Conservation (phyloP, 2,888 invertebrate species). For the Liopterus haemorrhoidalis region DNA sequence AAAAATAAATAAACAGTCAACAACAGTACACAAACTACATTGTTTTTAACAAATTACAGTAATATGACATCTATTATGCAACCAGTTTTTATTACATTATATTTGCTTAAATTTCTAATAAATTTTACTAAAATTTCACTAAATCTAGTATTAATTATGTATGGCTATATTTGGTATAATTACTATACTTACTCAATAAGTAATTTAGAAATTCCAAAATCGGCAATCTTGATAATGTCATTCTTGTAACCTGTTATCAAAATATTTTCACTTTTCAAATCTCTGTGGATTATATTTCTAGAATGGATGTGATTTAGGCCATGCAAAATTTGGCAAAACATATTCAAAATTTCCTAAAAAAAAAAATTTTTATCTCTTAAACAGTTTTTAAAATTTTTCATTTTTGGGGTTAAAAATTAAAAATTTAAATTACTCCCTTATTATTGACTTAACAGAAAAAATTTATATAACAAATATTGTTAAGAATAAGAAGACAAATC, state of each 20-base stretch:
- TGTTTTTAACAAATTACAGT: too few species aligned
- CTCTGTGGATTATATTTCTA: slow-evolving; percentile 72
- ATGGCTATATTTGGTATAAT: slow-evolving; percentile 5
- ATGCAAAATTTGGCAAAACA: slow-evolving; percentile 66
- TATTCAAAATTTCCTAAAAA: slow-evolving; percentile 60
- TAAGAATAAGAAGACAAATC: too few species aligned
- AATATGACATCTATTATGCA: too few species aligned
- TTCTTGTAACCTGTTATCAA: slow-evolving; percentile 64
- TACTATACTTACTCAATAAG: slow-evolving; percentile 50
- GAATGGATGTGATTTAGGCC: slow-evolving; percentile 76
- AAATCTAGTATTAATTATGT: slow-evolving; percentile 1
- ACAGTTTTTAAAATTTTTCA: too few species aligned
- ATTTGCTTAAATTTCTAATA: too few species aligned
- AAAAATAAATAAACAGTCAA: slow-evolving; percentile 33
- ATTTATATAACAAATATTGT: too few species aligned
- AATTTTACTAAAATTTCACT: slow-evolving; percentile 3
- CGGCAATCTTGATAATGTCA: slow-evolving; percentile 71
- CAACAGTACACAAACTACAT: not conserved
- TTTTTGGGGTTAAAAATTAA: too few species aligned
- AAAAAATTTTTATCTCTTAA: slow-evolving; percentile 24
- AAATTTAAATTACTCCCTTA: too few species aligned
- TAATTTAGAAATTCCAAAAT: slow-evolving; percentile 79
- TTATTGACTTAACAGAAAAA: too few species aligned
- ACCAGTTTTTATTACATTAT: too few species aligned
- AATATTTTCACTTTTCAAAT: slow-evolving; percentile 81